Evolutionary conservation across 2,888 invertebrate species (phyloP).

Genomic region (Stenichneumon culpator): DNA sequence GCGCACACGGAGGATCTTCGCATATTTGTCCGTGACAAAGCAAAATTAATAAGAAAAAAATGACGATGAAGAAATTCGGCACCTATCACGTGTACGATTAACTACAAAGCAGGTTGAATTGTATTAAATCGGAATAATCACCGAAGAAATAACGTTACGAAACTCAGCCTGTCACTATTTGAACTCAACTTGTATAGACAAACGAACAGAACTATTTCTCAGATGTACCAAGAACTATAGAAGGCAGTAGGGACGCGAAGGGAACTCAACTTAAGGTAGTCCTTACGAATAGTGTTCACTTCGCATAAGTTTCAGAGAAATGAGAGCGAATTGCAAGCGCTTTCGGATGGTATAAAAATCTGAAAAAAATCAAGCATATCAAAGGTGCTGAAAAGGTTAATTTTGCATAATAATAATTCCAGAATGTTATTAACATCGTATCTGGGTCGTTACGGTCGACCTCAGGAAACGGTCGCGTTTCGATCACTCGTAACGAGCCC

Average conservation of each 20-base stretch:
- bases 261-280: neutral
- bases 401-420: no score
- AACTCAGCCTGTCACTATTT: neutral
- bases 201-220: neutral
- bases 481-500: conserved; percentile 74
- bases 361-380: no score
- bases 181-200: neutral
- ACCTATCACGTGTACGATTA: no score
- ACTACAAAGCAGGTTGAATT: no score
- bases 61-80: neutral
- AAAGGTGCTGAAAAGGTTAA: no score
- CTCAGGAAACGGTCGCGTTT: conserved; percentile 76
- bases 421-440: conserved; percentile 39
- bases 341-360: no score
- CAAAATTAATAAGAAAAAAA: neutral
- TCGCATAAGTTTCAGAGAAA: no score
- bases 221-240: neutral
- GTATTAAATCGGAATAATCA: no score
- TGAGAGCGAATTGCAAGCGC: no score
- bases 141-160: neutral
- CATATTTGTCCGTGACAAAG: neutral
- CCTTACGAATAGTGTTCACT: no score
- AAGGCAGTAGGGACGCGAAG: neutral
- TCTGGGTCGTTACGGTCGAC: conserved; percentile 76
- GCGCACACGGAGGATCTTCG: neutral